Conservation (phyloP, 2,113 vertebrate species). For the Muscicapa adusta region DNA sequence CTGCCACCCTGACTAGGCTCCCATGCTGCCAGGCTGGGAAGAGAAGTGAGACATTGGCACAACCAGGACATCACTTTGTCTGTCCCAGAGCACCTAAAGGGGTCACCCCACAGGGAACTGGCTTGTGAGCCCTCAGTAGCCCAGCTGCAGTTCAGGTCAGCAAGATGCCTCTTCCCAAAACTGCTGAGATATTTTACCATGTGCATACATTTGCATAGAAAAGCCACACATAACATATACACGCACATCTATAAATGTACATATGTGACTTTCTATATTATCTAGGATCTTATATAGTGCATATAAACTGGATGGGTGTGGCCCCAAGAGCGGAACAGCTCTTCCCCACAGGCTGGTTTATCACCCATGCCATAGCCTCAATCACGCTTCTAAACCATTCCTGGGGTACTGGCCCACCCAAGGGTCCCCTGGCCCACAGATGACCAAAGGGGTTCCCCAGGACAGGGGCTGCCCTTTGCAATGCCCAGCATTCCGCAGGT, state of each 20-base stretch:
- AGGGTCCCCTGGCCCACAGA: background rate
- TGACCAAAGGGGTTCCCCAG: background rate
- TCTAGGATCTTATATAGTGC: background rate
- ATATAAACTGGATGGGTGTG: background rate
- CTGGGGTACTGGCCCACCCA: background rate
- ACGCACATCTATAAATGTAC: background rate
- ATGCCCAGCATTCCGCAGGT: fast-evolving
- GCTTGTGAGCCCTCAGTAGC: background rate
- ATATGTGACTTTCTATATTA: background rate
- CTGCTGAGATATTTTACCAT: background rate
- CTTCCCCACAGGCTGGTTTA: background rate
- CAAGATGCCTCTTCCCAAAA: background rate
- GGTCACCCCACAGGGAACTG: background rate
- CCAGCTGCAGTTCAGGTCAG: background rate
- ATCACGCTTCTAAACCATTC: background rate
- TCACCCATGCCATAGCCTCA: fast-evolving
- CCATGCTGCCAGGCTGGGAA: background rate
- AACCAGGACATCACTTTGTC: fast-evolving
- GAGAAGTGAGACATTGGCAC: background rate
- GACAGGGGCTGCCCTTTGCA: background rate
- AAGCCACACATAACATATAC: background rate
- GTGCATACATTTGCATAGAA: background rate
- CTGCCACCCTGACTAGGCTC: background rate
- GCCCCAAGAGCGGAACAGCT: background rate
- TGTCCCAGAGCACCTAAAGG: background rate